These are phyloP conservation scores for Halocaridina rubra DNA, from an alignment of 2,888 invertebrate species.

Conservation along the genomic window DNA sequence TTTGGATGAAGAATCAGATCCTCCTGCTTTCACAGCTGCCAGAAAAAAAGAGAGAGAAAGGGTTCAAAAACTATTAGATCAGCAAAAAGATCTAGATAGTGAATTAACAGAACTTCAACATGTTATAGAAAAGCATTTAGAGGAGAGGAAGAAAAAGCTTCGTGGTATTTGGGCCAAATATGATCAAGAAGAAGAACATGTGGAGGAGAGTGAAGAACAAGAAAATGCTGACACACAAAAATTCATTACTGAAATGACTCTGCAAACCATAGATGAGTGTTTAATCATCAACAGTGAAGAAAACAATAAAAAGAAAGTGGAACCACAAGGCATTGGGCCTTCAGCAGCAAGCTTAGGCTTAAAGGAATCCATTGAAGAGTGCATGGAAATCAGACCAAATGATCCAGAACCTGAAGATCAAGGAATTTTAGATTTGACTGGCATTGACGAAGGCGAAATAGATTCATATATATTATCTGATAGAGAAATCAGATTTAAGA, in stretches of 20 bases:
- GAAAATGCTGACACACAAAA: slow-evolving; percentile 70
- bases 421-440: slow-evolving; percentile 77
- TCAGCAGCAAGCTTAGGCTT: slow-evolving; percentile 68
- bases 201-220: slow-evolving; percentile 20
- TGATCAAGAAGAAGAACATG: slow-evolving; percentile 43
- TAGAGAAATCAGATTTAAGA: slow-evolving; percentile 84
- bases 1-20: slow-evolving; percentile 92
- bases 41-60: slow-evolving; percentile 88
- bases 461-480: slow-evolving; percentile 86
- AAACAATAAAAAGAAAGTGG: slow-evolving; percentile 19
- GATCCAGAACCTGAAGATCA: slow-evolving; percentile 66
- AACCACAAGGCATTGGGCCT: slow-evolving; percentile 62
- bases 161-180: slow-evolving; percentile 64
- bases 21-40: slow-evolving; percentile 93
- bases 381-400: slow-evolving; percentile 57
- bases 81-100: slow-evolving; percentile 70
- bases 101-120: slow-evolving; percentile 82
- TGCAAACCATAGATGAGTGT: slow-evolving; percentile 70
- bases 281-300: slow-evolving; percentile 20
- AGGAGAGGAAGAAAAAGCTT: slow-evolving; percentile 70
- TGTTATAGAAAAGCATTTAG: slow-evolving; percentile 86
- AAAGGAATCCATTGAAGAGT: slow-evolving; percentile 67
- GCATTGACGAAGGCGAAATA: slow-evolving; percentile 89
- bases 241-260: slow-evolving; percentile 71
- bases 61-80: slow-evolving; percentile 73